Percentiles rank a stretch among this genome's conserved stretches.
Conservation (phyloP, 2,113 vertebrate species). For the Columba janthina region DNA sequence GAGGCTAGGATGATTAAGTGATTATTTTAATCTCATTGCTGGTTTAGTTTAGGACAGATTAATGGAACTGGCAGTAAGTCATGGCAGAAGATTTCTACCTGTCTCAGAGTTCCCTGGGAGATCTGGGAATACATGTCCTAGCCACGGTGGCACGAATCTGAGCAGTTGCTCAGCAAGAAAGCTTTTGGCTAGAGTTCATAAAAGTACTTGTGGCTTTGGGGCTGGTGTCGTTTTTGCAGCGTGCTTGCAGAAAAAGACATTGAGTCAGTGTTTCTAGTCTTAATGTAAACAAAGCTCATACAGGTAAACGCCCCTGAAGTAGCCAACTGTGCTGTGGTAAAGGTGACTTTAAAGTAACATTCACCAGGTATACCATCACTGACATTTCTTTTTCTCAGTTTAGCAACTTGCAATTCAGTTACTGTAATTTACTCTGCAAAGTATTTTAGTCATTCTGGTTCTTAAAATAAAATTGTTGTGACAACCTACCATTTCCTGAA, state of each 20-base stretch:
- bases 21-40: constrained; percentile 3
- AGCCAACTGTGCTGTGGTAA: not conserved
- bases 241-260: not conserved
- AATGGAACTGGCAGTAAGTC: not conserved
- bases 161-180: not conserved
- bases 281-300: not conserved
- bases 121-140: not conserved
- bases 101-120: not conserved
- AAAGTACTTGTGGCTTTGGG: not conserved
- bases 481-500: not conserved
- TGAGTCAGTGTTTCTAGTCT: not conserved
- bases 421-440: not conserved
- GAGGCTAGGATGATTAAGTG: not conserved
- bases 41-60: not conserved
- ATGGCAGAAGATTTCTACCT: not conserved
- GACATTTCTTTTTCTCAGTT: not conserved
- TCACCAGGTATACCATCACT: not conserved
- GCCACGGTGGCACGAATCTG: not conserved
- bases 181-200: not conserved
- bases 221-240: not conserved
- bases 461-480: not conserved
- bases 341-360: not conserved
- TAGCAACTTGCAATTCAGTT: not conserved
- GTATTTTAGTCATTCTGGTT: not conserved
- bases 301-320: not conserved